Conservation (phyloP, 2,797 vertebrate genomes). For the Cryptoblepharus egeriae region DNA sequence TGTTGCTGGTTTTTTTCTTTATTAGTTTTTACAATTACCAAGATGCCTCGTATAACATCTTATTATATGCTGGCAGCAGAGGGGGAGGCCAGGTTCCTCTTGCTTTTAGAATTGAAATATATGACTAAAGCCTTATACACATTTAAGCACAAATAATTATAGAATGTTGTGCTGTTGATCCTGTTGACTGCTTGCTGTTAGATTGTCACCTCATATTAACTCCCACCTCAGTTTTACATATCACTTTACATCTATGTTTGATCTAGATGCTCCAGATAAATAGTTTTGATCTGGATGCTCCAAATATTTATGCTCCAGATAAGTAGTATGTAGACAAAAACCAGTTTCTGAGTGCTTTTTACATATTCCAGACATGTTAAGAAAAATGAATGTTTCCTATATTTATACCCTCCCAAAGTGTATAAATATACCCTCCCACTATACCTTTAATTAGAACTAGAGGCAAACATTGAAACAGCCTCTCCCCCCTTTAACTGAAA, state of each 20-base stretch:
- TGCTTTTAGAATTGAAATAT: neutral
- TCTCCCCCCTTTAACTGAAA: conserved; percentile 44
- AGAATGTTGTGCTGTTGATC: neutral
- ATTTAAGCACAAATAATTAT: conserved; percentile 41
- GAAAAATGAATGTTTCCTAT: rapidly evolving
- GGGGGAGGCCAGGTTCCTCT: no score
- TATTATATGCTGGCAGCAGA: conserved; percentile 15
- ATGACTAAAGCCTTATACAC: conserved; percentile 5
- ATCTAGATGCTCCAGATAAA: neutral
- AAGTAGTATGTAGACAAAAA: neutral
- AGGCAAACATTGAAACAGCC: no score
- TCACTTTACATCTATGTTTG: neutral
- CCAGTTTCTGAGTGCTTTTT: neutral
- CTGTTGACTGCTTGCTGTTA: neutral
- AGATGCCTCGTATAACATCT: conserved; percentile 34
- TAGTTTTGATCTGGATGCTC: no score
- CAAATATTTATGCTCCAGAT: rapidly evolving
- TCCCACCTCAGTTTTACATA: neutral
- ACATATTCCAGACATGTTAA: rapidly evolving
- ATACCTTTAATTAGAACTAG: neutral
- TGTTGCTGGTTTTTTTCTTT: conserved; percentile 24
- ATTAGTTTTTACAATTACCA: conserved; percentile 44
- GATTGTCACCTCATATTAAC: neutral
- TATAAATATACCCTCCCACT: neutral
- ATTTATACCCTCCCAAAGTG: neutral